Evolutionary conservation across 2,113 vertebrate genomes (phyloP).

Genomic region (Phasianus colchicus): DNA sequence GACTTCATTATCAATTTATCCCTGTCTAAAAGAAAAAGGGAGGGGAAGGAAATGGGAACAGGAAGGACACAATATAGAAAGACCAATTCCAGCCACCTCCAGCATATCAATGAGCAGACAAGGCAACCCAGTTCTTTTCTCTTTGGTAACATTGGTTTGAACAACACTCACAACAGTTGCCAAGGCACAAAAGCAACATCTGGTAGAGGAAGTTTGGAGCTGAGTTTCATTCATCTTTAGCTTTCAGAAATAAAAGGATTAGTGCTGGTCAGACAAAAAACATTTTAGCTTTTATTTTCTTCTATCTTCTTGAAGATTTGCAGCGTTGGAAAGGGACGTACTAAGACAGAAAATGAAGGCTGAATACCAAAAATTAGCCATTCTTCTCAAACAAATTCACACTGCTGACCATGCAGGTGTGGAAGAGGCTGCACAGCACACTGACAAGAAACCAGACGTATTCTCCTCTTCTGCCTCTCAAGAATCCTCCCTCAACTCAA

Average conservation of each 20-base stretch:
- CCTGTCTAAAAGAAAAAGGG: neutral
- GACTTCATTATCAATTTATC: conserved; percentile 6
- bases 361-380: neutral
- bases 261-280: neutral
- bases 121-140: neutral
- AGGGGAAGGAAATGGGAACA: neutral
- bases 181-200: conserved; percentile 25
- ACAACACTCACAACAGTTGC: neutral
- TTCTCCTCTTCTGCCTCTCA: neutral
- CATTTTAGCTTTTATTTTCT: neutral
- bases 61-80: neutral
- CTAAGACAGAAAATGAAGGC: neutral
- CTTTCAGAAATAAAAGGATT: neutral
- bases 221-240: neutral
- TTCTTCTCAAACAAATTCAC: neutral
- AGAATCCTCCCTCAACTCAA: neutral
- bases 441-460: no score
- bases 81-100: neutral
- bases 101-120: neutral
- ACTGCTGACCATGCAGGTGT: neutral
- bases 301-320: neutral
- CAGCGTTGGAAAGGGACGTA: neutral
- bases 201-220: neutral
- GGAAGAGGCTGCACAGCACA: neutral
- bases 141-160: neutral